Conservation (phyloP, 1,140 invertebrate genomes). For the Lerema accius region DNA sequence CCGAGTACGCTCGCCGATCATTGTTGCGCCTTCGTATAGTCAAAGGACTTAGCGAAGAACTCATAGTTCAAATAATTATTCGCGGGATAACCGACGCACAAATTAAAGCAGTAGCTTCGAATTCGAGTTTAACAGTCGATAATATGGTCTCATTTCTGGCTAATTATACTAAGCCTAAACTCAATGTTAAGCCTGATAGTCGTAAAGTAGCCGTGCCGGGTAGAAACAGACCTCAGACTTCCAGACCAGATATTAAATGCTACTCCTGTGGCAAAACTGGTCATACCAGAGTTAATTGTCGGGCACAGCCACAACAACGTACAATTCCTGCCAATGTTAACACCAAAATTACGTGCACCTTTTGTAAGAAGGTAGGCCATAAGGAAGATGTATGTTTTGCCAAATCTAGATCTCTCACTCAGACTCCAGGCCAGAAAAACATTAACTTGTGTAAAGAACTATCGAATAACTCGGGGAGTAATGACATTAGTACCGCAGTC, state of each 20-base stretch:
- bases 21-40: conserved; percentile 38
- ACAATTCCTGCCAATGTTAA: neutral
- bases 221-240: neutral
- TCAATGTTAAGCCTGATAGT: neutral
- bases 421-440: neutral
- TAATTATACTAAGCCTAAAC: conserved; percentile 25
- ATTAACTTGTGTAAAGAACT: conserved; percentile 28
- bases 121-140: conserved; percentile 31
- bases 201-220: neutral
- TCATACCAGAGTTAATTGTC: neutral
- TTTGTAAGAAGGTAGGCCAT: conserved; percentile 41
- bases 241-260: conserved; percentile 6
- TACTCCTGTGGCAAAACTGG: conserved; percentile 19
- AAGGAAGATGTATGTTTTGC: conserved; percentile 34
- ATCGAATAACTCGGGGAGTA: neutral
- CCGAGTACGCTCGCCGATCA: conserved; percentile 37
- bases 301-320: neutral
- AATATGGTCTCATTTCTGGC: conserved; percentile 42
- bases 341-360: conserved; percentile 17
- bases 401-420: conserved; percentile 19
- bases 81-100: conserved; percentile 34
- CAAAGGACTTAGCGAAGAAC: conserved; percentile 39
- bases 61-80: conserved; percentile 37
- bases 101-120: conserved; percentile 34
- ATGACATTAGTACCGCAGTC: conserved; percentile 12